These are phyloP conservation scores for Calameuta filiformis DNA, from an alignment of 2,888 invertebrate species.

Conservation along the genomic window DNA sequence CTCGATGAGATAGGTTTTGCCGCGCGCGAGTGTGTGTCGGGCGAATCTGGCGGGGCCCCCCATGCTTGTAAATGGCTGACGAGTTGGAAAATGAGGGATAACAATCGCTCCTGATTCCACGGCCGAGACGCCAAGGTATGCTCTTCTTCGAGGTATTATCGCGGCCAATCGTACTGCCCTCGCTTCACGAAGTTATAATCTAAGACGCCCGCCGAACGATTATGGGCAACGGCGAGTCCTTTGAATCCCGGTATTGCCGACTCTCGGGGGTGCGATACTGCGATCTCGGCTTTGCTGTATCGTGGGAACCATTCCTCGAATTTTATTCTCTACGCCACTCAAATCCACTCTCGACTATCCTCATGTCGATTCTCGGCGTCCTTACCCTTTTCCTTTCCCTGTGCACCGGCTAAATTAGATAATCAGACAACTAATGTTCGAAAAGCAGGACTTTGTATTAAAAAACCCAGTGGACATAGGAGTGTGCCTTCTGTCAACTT, in stretches of 20 bases:
- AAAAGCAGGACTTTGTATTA: too few species aligned
- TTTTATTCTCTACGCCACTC: too few species aligned
- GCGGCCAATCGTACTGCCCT: not conserved
- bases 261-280: slow-evolving; percentile 1
- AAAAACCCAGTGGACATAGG: too few species aligned
- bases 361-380: too few species aligned
- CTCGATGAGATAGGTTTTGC: slow-evolving; percentile 30
- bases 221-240: not conserved
- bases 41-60: slow-evolving; percentile 52
- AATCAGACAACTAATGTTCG: too few species aligned
- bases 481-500: too few species aligned
- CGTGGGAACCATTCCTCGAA: too few species aligned
- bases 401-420: not conserved
- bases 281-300: too few species aligned
- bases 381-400: not conserved
- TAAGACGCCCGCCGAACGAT: not conserved
- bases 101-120: slow-evolving; percentile 42
- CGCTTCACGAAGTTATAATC: not conserved
- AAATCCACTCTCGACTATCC: too few species aligned
- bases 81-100: slow-evolving; percentile 49
- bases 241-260: not conserved
- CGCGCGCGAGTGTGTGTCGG: slow-evolving; percentile 32
- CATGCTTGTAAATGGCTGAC: slow-evolving; percentile 56
- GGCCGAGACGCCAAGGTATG: slow-evolving; percentile 42
- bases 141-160: slow-evolving; percentile 14